Evolutionary conservation across 2,888 invertebrate species (phyloP).

Genomic region (Acholoe squamosa): DNA sequence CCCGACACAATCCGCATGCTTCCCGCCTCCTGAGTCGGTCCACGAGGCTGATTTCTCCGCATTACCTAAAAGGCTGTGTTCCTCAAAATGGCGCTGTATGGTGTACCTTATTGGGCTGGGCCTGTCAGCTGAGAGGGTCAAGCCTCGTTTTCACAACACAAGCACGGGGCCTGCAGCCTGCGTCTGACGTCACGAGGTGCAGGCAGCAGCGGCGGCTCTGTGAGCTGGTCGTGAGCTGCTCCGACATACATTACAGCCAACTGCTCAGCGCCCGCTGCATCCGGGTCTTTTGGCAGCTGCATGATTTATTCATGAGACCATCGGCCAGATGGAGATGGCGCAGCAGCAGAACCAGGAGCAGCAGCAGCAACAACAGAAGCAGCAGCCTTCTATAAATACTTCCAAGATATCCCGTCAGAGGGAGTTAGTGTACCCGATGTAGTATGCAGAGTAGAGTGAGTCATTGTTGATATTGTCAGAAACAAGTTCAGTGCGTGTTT

Average conservation of each 20-base stretch:
- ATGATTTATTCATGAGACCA: neutral
- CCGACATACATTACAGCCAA: neutral
- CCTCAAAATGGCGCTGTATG: neutral
- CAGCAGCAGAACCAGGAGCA: neutral
- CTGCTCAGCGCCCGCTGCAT: neutral
- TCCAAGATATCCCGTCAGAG: neutral
- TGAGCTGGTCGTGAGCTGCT: neutral
- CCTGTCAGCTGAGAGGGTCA: neutral
- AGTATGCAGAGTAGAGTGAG: too few relatives aligned
- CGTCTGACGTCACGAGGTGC: conserved; percentile 17
- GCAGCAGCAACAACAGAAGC: conserved; percentile 1
- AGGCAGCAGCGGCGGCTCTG: neutral
- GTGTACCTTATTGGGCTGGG: neutral
- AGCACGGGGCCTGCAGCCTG: neutral
- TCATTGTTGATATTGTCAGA: too few relatives aligned
- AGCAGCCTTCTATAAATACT: neutral
- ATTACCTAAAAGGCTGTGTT: neutral
- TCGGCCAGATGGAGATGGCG: neutral
- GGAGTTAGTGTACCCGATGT: neutral
- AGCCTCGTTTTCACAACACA: neutral
- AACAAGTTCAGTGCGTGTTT: too few relatives aligned
- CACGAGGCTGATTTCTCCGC: neutral
- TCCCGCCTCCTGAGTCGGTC: neutral
- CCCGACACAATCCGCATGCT: neutral
- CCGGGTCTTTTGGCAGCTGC: conserved; percentile 1